Base-by-base conservation (phyloP, 2,888 invertebrate species). In the Pterostichus niger region DNA sequence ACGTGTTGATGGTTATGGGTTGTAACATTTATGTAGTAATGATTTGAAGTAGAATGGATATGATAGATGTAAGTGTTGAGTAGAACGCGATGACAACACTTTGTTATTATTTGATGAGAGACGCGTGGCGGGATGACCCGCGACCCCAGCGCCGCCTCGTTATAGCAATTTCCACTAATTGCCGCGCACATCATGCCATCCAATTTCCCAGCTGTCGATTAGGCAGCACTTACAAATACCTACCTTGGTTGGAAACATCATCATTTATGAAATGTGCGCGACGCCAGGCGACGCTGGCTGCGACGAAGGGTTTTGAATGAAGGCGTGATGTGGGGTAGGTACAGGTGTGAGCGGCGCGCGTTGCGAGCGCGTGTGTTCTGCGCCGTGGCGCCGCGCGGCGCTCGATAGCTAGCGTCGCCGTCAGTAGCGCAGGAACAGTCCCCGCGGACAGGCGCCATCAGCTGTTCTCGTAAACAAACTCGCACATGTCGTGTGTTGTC, bases 301-400 rank as follows among this genome's bases (percentile, higher is more conserved):
- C 24, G 6, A 24, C 10, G 59, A 2, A 7, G n/a, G 7, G 44
- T 71, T 71, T 9, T 71, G 68, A 71, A 71, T 71, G 68, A 71
- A 40, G 68, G 40, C 17, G 17, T 56, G 56, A 56, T 56, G 56
- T 56, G 13, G 56, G 56, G 56, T 56, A 56, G 56, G 56, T 56
- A 56, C 56, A 56, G 68, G 68, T 40, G 68, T 71, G 24, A 31
- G 40, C 44, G 68, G 68, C 17, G 68, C 46, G n/a, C 9, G 68
- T 71, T 44, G 68, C 13, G 59, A 15, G 81, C 64, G 81, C 71
- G 71, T 71, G 81, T 54, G 46, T 56, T 11, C 71, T 52, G 81
- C 44, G 85, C 89, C 87, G 86, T 88, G 89, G 86, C 89, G 81
- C 46, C 89, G 73, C n/a, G 88, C 89, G 89, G 88, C 89, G 89